Percentiles rank a stretch among this genome's conserved stretches.
Conservation (phyloP, 2,797 vertebrate species). For the Myripristis murdjan region DNA sequence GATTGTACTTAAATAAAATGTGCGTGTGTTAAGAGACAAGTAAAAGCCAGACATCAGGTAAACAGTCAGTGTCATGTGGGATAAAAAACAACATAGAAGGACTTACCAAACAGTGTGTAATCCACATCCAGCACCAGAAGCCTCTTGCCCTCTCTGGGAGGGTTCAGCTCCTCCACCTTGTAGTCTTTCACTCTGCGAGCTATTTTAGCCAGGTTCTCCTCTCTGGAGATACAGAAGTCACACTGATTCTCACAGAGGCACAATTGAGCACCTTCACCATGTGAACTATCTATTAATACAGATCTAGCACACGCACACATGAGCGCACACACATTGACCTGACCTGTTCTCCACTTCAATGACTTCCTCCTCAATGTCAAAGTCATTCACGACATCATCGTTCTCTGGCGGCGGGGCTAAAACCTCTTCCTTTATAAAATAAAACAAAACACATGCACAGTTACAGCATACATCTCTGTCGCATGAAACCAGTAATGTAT, state of each 20-base stretch:
- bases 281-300: not conserved
- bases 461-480: not conserved
- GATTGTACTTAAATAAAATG: no score
- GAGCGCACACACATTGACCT: conserved; percentile 37
- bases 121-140: conserved; percentile 97
- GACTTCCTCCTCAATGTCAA: conserved; percentile 99
- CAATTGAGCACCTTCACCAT: not conserved
- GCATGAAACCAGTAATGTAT: not conserved
- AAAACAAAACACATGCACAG: conserved; percentile 57
- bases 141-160: conserved; percentile 95
- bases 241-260: conserved; percentile 15
- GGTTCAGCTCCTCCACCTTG: conserved; percentile 96
- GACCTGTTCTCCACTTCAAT: conserved; percentile 98
- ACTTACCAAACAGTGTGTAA: conserved; percentile 97
- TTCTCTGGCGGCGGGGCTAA: conserved; percentile 97
- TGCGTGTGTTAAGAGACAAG: no score
- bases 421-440: conserved; percentile 93
- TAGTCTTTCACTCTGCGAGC: conserved; percentile 97
- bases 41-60: no score
- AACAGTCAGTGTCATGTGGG: no score
- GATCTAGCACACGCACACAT: conserved; percentile 1
- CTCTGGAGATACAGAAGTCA: conserved; percentile 83
- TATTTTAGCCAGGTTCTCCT: conserved; percentile 98
- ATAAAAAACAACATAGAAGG: no score
- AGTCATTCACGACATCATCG: conserved; percentile 98